A percentile compares a stretch with the other conserved stretches of the same genome.
phyloP scores from a whole-genome alignment of 2,797 vertebrate genomes.

The Hozukius guyotensis region DNA sequence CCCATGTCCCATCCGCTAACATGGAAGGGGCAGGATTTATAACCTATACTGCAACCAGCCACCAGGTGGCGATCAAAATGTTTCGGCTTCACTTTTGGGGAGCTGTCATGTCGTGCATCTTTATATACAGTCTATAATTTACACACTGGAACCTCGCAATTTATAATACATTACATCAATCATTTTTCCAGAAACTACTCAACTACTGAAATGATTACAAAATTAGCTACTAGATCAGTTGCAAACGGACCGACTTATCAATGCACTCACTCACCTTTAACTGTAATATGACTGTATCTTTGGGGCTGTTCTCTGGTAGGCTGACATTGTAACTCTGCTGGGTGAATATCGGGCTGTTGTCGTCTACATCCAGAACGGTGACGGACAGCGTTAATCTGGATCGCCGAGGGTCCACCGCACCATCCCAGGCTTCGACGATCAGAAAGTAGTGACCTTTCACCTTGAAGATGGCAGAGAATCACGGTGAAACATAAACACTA shows the following conservation, averaged over 20 bases:
- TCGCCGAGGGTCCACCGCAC: conserved; percentile 88
- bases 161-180: background rate
- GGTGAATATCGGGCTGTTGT: conserved; percentile 94
- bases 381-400: conserved; percentile 86
- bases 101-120: no score
- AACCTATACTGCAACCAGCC: no score
- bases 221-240: background rate
- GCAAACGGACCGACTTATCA: background rate
- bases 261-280: conserved; percentile 83
- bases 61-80: no score
- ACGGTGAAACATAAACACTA: background rate
- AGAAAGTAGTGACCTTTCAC: conserved; percentile 88
- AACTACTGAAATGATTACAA: background rate
- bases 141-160: background rate
- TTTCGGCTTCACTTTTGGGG: no score
- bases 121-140: background rate
- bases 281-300: conserved; percentile 86
- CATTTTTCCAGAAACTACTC: background rate
- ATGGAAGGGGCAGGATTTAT: no score
- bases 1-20: accelerated
- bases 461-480: conserved; percentile 38
- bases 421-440: conserved; percentile 90
- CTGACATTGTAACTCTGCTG: conserved; percentile 85
- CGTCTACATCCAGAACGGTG: conserved; percentile 93
- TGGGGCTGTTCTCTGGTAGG: conserved; percentile 91